Conservation (phyloP, 2,797 vertebrate species). For the Pachyuromys duprasi region DNA sequence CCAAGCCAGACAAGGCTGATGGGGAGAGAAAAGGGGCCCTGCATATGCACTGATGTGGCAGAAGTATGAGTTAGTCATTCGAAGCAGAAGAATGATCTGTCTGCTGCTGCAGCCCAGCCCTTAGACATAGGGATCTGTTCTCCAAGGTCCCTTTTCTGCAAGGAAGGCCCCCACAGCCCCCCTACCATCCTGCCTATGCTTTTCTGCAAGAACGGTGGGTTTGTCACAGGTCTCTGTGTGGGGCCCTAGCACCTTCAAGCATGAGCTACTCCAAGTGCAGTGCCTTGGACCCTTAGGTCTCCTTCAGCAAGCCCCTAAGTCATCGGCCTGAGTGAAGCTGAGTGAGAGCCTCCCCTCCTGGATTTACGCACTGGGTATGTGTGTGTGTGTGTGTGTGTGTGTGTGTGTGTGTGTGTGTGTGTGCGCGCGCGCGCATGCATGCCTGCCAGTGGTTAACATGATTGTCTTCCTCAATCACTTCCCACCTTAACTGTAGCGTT, state of each 20-base stretch:
- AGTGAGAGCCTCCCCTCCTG: neutral
- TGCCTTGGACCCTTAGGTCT: accelerated
- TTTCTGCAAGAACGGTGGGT: neutral
- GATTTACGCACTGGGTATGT: neutral
- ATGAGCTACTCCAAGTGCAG: accelerated
- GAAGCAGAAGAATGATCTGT: neutral
- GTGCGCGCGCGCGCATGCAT: neutral
- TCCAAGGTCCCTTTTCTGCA: neutral
- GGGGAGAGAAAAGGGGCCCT: neutral
- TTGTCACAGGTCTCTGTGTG: neutral
- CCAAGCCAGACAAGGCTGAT: neutral
- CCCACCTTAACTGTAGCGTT: neutral
- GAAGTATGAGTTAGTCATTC: neutral
- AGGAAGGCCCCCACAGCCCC: neutral
- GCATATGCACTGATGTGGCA: too few relatives aligned
- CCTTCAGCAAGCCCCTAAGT: neutral
- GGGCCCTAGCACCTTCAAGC: too few relatives aligned
- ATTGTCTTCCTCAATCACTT: neutral
- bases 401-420: neutral
- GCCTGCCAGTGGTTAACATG: neutral
- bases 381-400: neutral
- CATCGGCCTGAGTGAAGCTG: neutral
- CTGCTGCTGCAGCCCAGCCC: neutral
- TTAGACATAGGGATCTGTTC: neutral
- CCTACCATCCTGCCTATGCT: neutral